Evolutionary conservation across 2,888 invertebrate genomes (phyloP).

Genomic region (Caenorhabditis japonica): DNA sequence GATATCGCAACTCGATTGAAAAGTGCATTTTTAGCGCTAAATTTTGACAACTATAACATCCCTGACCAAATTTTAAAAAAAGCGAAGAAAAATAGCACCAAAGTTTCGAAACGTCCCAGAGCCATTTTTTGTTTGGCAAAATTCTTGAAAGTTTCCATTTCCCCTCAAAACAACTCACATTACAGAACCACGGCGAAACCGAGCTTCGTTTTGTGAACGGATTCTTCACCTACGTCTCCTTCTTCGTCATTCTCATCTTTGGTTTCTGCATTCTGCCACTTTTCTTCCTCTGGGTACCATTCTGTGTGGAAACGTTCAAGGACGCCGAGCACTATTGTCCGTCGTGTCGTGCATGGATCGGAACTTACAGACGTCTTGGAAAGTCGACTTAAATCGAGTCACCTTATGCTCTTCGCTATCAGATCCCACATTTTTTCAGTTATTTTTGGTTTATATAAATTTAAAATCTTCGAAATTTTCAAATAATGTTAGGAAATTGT

Average conservation of each 20-base stretch:
- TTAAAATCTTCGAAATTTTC: neutral
- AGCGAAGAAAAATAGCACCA: too few relatives aligned
- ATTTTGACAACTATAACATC: too few relatives aligned
- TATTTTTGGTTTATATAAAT: conserved; percentile 1
- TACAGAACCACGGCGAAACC: conserved; percentile 75
- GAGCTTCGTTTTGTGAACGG: conserved; percentile 74
- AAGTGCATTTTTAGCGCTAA: too few relatives aligned
- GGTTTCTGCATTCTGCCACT: conserved; percentile 74
- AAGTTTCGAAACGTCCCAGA: too few relatives aligned
- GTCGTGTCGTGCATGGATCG: conserved; percentile 74
- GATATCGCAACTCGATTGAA: too few relatives aligned
- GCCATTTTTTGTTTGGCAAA: too few relatives aligned
- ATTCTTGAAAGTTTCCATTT: too few relatives aligned
- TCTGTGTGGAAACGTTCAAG: conserved; percentile 73
- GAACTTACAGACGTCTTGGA: conserved; percentile 74
- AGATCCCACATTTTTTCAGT: conserved; percentile 9
- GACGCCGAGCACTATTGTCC: conserved; percentile 75
- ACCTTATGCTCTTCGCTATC: neutral
- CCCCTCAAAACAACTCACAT: too few relatives aligned
- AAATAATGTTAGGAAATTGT: neutral
- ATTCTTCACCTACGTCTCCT: conserved; percentile 73
- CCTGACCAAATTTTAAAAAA: too few relatives aligned
- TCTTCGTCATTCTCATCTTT: conserved; percentile 72
- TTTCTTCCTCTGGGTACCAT: conserved; percentile 76
- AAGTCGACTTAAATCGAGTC: conserved; percentile 67